Conservation (phyloP, 2,888 invertebrate genomes). For the Lycaena phlaeas region DNA sequence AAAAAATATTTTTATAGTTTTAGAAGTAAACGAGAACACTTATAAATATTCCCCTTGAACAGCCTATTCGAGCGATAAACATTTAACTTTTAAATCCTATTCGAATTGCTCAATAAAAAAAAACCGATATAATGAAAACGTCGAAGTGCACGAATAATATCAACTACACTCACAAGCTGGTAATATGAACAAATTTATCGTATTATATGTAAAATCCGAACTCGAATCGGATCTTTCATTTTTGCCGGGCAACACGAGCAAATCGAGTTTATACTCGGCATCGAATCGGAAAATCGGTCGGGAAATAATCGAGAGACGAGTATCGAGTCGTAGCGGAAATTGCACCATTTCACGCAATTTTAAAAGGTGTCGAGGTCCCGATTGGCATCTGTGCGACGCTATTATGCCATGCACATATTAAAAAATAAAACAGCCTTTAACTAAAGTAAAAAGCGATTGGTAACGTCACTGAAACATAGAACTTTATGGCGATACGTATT, state of each 20-base stretch:
- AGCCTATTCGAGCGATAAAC: too few relatives aligned
- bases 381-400: slow-evolving; percentile 8
- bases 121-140: neutral
- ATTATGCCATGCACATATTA: slow-evolving; percentile 14
- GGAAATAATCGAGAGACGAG: slow-evolving; percentile 49
- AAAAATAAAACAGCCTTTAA: slow-evolving; percentile 12
- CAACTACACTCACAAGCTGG: neutral
- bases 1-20: too few relatives aligned
- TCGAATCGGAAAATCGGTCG: slow-evolving; percentile 42
- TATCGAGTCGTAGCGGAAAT: slow-evolving; percentile 51
- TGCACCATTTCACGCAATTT: slow-evolving; percentile 48
- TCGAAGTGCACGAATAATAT: neutral
- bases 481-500: too few relatives aligned
- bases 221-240: slow-evolving; percentile 2
- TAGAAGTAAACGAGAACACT: too few relatives aligned
- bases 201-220: slow-evolving; percentile 6
- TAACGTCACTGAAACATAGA: too few relatives aligned
- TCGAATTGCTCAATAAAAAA: neutral
- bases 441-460: too few relatives aligned
- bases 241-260: slow-evolving; percentile 12
- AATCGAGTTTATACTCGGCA: slow-evolving; percentile 31
- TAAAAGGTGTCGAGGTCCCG: slow-evolving; percentile 31
- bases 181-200: slow-evolving; percentile 1
- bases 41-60: too few relatives aligned
- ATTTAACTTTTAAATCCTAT: too few relatives aligned